A percentile compares a stretch with the other conserved stretches of the same genome.
These are phyloP conservation scores for Ochropacha duplaris DNA, from an alignment of 2,888 invertebrate species.

Conservation along the genomic window DNA sequence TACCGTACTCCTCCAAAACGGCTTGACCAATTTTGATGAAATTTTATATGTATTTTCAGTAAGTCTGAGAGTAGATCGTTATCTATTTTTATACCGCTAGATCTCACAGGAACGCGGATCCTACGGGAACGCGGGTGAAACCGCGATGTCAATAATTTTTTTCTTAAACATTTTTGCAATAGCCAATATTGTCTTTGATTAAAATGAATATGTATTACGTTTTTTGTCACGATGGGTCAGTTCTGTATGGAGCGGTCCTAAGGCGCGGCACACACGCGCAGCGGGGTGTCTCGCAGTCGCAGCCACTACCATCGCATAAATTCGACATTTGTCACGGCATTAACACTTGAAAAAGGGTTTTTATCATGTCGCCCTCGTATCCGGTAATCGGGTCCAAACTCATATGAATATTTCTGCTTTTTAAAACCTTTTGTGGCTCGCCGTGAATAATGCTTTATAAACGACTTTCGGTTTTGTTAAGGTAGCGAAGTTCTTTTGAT, in stretches of 20 bases:
- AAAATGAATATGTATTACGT: neutral
- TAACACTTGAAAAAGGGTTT: slow-evolving; percentile 79
- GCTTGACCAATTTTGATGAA: too few species aligned
- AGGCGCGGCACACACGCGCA: slow-evolving; percentile 51
- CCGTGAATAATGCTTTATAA: slow-evolving; percentile 39
- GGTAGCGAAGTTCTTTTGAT: slow-evolving; percentile 16
- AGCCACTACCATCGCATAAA: slow-evolving; percentile 75
- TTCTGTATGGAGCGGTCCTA: slow-evolving; percentile 37
- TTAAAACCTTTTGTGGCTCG: slow-evolving; percentile 60
- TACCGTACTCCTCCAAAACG: too few species aligned
- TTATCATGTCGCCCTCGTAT: slow-evolving; percentile 78
- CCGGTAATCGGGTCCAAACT: slow-evolving; percentile 66
- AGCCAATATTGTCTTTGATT: neutral
- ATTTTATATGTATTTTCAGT: too few species aligned
- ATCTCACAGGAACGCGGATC: too few species aligned
- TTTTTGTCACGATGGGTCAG: neutral
- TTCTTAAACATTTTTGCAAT: neutral
- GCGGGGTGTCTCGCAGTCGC: slow-evolving; percentile 58
- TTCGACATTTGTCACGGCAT: slow-evolving; percentile 81
- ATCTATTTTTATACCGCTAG: too few species aligned
- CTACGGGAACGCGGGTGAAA: too few species aligned
- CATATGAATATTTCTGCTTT: slow-evolving; percentile 59
- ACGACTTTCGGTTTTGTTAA: slow-evolving; percentile 17
- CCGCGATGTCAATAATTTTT: too few species aligned
- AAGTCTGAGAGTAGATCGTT: too few species aligned